A percentile compares a stretch with the other conserved stretches of the same genome.
Conservation (phyloP, 1,140 invertebrate genomes). For the Thrips palmi region DNA sequence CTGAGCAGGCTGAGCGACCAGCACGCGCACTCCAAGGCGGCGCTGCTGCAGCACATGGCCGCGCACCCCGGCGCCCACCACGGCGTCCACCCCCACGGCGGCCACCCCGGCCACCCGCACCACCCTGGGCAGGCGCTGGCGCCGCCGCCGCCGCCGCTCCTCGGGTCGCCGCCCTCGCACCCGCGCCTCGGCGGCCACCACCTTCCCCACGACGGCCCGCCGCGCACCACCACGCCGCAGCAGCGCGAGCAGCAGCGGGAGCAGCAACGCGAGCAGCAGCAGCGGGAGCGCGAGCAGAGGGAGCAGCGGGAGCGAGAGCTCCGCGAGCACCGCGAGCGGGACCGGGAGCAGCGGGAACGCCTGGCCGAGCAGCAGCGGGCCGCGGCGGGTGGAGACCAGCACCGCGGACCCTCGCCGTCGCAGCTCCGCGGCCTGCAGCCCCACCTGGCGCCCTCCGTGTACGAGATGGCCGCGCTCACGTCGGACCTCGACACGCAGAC, state of each 20-base stretch:
- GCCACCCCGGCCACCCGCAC: slow-evolving; percentile 24
- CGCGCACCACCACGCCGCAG: slow-evolving; percentile 7
- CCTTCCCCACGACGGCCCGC: slow-evolving; percentile 28
- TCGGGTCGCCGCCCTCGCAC: slow-evolving; percentile 40
- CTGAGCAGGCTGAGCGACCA: too few species aligned
- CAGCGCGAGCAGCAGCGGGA: slow-evolving; percentile 30
- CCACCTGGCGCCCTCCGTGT: slow-evolving; percentile 70
- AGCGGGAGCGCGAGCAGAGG: slow-evolving; percentile 1
- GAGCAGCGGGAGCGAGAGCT: too few species aligned
- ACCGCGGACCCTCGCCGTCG: too few species aligned
- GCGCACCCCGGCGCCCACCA: too few species aligned
- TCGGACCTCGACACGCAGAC: slow-evolving; percentile 91
- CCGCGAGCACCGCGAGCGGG: too few species aligned
- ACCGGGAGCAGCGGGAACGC: too few species aligned
- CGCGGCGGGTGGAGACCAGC: too few species aligned
- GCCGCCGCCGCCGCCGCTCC: slow-evolving; percentile 33
- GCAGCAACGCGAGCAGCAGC: slow-evolving; percentile 28
- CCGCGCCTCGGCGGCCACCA: slow-evolving; percentile 41
- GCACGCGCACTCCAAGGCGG: too few species aligned
- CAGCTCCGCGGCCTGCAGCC: slow-evolving; percentile 30
- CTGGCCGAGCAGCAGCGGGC: too few species aligned
- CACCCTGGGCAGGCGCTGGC: slow-evolving; percentile 19
- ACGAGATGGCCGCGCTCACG: slow-evolving; percentile 91
- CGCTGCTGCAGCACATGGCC: too few species aligned
- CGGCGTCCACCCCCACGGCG: too few species aligned